Percentiles rank a stretch among this genome's conserved stretches.
Conservation (phyloP, 2,888 invertebrate genomes). For the Bembecia ichneumoniformis region DNA sequence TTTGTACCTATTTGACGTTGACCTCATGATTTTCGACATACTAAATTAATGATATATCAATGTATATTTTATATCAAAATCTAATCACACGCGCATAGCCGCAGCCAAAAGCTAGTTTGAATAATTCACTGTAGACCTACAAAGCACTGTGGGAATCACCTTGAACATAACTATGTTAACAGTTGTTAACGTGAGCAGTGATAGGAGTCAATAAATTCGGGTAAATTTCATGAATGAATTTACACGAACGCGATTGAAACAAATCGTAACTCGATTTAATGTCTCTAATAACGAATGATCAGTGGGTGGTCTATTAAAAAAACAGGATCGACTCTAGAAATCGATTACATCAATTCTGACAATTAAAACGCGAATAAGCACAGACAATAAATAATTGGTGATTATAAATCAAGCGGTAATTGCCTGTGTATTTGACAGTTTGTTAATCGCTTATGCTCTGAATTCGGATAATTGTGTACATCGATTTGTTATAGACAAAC, state of each 20-base stretch:
- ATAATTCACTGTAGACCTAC: too few relatives aligned
- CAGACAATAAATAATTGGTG: constrained; percentile 34
- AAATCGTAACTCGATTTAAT: constrained; percentile 8
- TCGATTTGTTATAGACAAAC: constrained; percentile 14
- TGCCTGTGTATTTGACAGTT: constrained; percentile 20
- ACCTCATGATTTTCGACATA: too few relatives aligned
- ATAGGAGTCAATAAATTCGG: too few relatives aligned
- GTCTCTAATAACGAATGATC: constrained; percentile 10
- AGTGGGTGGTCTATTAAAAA: constrained; percentile 14
- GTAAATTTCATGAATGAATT: constrained; percentile 1
- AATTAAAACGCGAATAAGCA: constrained; percentile 34
- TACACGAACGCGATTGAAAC: constrained; percentile 5
- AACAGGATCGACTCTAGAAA: constrained; percentile 20
- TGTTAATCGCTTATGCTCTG: constrained; percentile 14
- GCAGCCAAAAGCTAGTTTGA: too few relatives aligned
- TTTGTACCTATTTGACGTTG: too few relatives aligned
- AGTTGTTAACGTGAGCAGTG: too few relatives aligned
- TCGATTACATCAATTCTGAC: constrained; percentile 26
- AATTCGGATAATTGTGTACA: constrained; percentile 11
- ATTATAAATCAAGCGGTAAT: constrained; percentile 32
- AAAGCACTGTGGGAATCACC: too few relatives aligned
- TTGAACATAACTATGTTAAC: too few relatives aligned
- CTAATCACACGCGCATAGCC: too few relatives aligned
- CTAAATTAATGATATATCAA: too few relatives aligned
- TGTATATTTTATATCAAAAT: too few relatives aligned